These are phyloP conservation scores for Orthosia incerta DNA, from an alignment of 2,888 invertebrate genomes.

Conservation along the genomic window DNA sequence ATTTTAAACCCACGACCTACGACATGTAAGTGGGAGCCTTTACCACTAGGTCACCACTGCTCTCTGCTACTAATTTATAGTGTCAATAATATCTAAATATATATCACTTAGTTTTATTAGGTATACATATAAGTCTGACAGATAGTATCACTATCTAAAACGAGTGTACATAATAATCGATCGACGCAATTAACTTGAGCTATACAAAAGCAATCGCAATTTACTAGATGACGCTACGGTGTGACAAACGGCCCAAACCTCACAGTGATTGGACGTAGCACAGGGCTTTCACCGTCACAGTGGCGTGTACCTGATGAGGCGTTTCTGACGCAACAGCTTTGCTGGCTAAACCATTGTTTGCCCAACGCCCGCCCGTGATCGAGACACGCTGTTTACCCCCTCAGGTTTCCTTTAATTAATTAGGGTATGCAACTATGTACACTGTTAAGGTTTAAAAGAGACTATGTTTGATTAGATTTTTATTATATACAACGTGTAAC, in stretches of 20 bases:
- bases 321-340: slow-evolving; percentile 72
- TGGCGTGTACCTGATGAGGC: slow-evolving; percentile 78
- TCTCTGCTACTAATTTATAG: no score
- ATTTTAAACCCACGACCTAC: no score
- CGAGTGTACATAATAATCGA: background rate
- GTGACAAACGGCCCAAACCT: slow-evolving; percentile 56
- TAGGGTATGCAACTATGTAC: slow-evolving; percentile 37
- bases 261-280: slow-evolving; percentile 75
- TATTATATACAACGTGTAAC: background rate
- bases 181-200: background rate
- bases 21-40: no score
- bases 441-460: slow-evolving; percentile 15
- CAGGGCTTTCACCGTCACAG: slow-evolving; percentile 66
- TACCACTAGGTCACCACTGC: no score
- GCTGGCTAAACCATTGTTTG: slow-evolving; percentile 80
- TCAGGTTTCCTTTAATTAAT: slow-evolving; percentile 58
- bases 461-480: slow-evolving; percentile 9
- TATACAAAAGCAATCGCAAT: background rate
- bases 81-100: no score
- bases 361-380: slow-evolving; percentile 63
- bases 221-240: slow-evolving; percentile 50
- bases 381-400: slow-evolving; percentile 51
- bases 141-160: background rate
- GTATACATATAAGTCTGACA: no score
- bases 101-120: no score